Evolutionary conservation across 2,113 vertebrate species (phyloP).

Genomic region (Mesocricetus auratus): DNA sequence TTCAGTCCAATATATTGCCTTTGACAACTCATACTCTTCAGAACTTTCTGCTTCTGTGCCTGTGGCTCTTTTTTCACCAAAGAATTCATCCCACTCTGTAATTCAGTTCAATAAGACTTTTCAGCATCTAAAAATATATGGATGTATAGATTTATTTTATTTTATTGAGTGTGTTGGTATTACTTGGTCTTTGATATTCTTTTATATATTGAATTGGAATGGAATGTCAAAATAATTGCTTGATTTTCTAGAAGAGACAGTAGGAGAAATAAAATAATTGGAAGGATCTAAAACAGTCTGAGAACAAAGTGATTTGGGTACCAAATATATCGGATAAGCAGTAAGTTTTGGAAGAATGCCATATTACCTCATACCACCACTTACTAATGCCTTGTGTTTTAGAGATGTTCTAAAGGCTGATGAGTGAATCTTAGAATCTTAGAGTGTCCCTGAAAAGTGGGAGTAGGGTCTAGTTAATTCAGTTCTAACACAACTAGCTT

Average conservation of each 20-base stretch:
- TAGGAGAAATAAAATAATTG: neutral
- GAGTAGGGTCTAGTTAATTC: neutral
- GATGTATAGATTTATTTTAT: conserved; percentile 2
- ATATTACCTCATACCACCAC: no score
- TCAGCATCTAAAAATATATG: neutral
- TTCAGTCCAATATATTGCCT: neutral
- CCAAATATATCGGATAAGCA: neutral
- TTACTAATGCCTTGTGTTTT: conserved; percentile 32
- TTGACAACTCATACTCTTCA: neutral
- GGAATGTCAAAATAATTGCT: neutral
- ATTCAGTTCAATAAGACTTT: conserved; percentile 29
- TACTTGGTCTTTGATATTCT: neutral
- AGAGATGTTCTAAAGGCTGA: neutral
- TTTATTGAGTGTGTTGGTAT: neutral
- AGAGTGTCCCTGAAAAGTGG: neutral
- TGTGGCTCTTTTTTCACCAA: conserved; percentile 16
- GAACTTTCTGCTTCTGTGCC: neutral
- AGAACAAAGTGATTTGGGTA: neutral
- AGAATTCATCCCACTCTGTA: neutral
- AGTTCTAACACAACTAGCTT: neutral
- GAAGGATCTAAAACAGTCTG: neutral
- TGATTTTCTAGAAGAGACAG: neutral
- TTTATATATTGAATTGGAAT: neutral
- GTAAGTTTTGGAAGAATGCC: neutral
- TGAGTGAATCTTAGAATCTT: neutral